Base-by-base conservation (phyloP, 2,888 invertebrate species). In the Kryphioiulus occultus region DNA sequence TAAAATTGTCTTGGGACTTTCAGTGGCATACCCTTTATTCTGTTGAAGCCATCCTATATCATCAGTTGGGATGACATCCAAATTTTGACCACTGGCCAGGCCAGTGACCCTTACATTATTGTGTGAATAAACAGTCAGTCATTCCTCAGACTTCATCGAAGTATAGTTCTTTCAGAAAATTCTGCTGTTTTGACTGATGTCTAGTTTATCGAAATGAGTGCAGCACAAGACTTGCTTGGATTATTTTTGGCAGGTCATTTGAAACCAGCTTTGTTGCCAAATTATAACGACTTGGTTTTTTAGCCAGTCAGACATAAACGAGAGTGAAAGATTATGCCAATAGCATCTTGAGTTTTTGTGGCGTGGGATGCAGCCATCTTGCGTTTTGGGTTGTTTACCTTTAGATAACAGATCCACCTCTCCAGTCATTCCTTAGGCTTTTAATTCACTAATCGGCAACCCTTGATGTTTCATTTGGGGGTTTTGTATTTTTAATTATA, bases 191-290 rank as follows among this genome's bases (percentile, higher is more conserved):
- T 10, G 44, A 30, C 0, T 30, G 78, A 78, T 30, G 12, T 22
- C 68, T 4, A 2, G 78, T 30, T 22, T 78, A 26, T 15, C 26
- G 15, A 15, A 78, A 78, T 10, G 68, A 68, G 68, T 26, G 26
- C 68, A n/a, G n/a, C n/a, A n/a, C n/a, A 26, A 68, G 26, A 22
- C 22, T 22, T 30, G 78, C 22, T 78, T 30, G 26, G 78, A 78
- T 78, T 30, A 78, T 78, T 78, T 30, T 78, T 30, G 30, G 78
- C 78, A 78, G 30, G 78, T 78, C 78, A 78, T 30, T 78, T 26
- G 78, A 78, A 78, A 78, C 78, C 26, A 78, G 78, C 30, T 26
- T 78, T 78, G 78, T 30, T 78, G 78, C 78, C 78, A 78, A 78
- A 30, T 78, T 30, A 78, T 30, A 30, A 30, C 78, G 78, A 78